Conservation (phyloP, 2,113 vertebrate species). For the Tachuris rubrigastra region DNA sequence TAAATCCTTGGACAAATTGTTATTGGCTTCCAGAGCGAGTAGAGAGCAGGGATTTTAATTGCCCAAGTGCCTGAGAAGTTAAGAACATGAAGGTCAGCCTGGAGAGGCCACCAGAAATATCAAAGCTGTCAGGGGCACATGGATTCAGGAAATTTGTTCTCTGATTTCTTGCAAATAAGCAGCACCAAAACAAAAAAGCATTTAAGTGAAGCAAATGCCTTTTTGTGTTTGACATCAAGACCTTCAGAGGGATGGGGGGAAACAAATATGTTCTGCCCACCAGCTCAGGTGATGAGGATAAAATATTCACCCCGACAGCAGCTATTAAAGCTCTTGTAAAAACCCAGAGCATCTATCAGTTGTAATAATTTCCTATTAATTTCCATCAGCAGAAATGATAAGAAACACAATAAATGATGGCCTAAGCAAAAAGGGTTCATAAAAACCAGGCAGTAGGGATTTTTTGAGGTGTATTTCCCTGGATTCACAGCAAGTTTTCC, state of each 20-base stretch:
- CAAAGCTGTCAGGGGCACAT: background rate
- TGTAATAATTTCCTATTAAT: background rate
- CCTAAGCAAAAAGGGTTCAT: background rate
- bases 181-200: background rate
- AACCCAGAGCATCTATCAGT: background rate
- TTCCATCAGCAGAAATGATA: background rate
- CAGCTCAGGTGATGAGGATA: background rate
- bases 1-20: background rate
- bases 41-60: background rate
- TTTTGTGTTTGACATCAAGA: background rate
- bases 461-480: background rate
- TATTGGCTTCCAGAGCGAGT: background rate
- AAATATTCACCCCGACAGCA: background rate
- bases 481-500: background rate
- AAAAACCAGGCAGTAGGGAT: background rate
- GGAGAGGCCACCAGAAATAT: background rate
- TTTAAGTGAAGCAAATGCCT: background rate
- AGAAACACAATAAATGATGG: background rate
- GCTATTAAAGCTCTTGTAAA: background rate
- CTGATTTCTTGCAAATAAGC: background rate
- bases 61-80: background rate
- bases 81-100: background rate
- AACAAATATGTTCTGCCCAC: background rate
- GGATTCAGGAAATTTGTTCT: constrained; percentile 29
- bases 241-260: background rate